These are phyloP conservation scores for Capromys pilorides DNA, from an alignment of 2,797 vertebrate species.

Conservation along the genomic window DNA sequence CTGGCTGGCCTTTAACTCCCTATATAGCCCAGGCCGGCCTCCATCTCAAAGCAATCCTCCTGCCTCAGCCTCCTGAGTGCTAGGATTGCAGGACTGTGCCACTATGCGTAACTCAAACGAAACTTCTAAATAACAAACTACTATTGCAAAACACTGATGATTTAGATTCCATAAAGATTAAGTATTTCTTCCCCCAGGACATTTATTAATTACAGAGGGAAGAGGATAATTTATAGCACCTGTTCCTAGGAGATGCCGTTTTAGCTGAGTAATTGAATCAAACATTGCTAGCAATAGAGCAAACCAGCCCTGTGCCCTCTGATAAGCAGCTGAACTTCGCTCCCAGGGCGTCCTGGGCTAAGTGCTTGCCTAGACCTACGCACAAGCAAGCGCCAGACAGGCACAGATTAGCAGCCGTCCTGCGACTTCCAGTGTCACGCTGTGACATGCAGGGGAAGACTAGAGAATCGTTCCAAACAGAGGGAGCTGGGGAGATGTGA, in stretches of 20 bases:
- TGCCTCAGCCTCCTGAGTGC: neutral
- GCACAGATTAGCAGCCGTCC: neutral
- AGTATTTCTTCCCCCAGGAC: conserved; percentile 3
- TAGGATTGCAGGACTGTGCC: neutral
- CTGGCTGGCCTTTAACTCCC: neutral
- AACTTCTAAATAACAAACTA: conserved; percentile 25
- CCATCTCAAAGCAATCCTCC: neutral
- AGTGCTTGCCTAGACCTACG: conserved; percentile 44
- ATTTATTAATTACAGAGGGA: conserved; percentile 36
- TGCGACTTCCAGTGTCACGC: conserved; percentile 31
- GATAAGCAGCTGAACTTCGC: neutral
- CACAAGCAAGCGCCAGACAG: conserved; percentile 43
- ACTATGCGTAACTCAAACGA: neutral
- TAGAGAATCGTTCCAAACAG: neutral
- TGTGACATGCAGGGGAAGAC: neutral
- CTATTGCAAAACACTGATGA: conserved; percentile 39
- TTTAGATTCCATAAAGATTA: conserved; percentile 53
- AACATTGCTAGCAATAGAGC: conserved; percentile 10
- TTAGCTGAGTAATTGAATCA: conserved; percentile 47
- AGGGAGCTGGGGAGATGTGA: neutral
- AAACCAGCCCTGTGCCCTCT: conserved; percentile 7
- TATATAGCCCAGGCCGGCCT: neutral
- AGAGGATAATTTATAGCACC: conserved; percentile 12
- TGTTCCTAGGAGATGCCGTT: conserved; percentile 44
- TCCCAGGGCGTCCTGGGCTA: neutral